Conservation (phyloP, 2,113 vertebrate genomes). For the Mus musculus region DNA sequence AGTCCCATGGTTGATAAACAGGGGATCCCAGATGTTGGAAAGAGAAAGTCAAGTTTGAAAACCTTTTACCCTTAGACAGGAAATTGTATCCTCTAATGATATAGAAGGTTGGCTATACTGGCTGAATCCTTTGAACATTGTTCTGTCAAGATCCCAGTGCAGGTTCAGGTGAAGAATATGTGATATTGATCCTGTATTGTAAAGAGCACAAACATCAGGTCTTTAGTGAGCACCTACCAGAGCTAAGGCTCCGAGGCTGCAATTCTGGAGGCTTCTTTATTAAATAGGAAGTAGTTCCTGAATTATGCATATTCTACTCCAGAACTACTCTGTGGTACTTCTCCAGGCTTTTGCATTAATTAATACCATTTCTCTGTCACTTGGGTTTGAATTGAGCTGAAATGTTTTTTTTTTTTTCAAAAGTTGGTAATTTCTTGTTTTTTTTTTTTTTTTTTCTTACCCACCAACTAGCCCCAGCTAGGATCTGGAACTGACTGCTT, state of each 20-base stretch:
- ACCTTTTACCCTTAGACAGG: not conserved
- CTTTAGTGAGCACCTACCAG: not conserved
- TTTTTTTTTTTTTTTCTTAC: constrained; percentile 16
- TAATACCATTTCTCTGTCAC: not conserved
- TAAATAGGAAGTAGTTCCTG: not conserved
- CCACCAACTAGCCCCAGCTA: not conserved
- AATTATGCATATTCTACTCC: not conserved
- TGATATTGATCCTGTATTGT: not conserved
- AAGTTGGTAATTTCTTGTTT: not conserved
- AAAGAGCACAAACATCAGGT: not conserved
- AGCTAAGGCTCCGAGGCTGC: not conserved
- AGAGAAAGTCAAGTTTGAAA: not conserved
- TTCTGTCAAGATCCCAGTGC: not conserved
- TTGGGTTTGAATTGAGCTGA: not conserved
- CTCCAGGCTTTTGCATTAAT: not conserved
- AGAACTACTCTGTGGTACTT: not conserved
- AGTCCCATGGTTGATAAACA: not conserved
- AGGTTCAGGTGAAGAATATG: not conserved
- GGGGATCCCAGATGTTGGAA: not conserved
- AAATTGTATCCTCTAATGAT: not conserved
- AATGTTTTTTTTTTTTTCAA: not conserved
- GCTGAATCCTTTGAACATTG: not conserved
- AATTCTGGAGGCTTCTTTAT: not conserved
- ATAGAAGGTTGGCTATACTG: not conserved
- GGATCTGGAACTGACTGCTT: not conserved